Conservation (phyloP, 1,140 invertebrate genomes). For the Berghia stephanieae region DNA sequence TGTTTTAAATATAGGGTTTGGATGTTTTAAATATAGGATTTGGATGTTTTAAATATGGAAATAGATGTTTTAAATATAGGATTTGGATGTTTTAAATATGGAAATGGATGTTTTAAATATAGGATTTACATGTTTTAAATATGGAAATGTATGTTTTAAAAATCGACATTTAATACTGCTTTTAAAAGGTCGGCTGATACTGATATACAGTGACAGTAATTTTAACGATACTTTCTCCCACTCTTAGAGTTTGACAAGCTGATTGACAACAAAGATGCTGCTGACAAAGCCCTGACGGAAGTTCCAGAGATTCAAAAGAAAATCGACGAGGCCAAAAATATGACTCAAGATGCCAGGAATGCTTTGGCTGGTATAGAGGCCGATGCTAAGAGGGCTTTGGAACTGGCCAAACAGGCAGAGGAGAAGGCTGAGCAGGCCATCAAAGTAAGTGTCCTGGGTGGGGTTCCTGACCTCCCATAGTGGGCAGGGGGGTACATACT, state of each 20-base stretch:
- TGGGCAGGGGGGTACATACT: neutral
- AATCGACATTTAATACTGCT: neutral
- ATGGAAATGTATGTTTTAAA: neutral
- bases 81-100: neutral
- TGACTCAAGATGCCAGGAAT: constrained; percentile 69
- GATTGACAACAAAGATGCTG: constrained; percentile 80
- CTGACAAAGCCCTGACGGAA: constrained; percentile 75
- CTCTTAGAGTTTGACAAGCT: constrained; percentile 86
- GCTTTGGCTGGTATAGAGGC: constrained; percentile 78
- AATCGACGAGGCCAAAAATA: constrained; percentile 74
- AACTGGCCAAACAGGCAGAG: constrained; percentile 82
- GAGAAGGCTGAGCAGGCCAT: constrained; percentile 77
- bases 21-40: too few species aligned
- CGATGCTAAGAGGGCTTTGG: constrained; percentile 80
- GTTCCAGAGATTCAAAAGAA: constrained; percentile 73
- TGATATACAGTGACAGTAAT: neutral
- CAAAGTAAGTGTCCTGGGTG: constrained; percentile 69
- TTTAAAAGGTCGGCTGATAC: neutral
- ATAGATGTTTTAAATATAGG: too few species aligned
- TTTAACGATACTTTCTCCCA: neutral
- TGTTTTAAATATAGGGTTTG: too few species aligned
- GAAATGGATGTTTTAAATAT: neutral
- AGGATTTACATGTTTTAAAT: neutral
- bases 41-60: too few species aligned
- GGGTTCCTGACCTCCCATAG: neutral